These are phyloP conservation scores for Magallana nippona DNA, from an alignment of 2,888 invertebrate genomes.

Conservation along the genomic window DNA sequence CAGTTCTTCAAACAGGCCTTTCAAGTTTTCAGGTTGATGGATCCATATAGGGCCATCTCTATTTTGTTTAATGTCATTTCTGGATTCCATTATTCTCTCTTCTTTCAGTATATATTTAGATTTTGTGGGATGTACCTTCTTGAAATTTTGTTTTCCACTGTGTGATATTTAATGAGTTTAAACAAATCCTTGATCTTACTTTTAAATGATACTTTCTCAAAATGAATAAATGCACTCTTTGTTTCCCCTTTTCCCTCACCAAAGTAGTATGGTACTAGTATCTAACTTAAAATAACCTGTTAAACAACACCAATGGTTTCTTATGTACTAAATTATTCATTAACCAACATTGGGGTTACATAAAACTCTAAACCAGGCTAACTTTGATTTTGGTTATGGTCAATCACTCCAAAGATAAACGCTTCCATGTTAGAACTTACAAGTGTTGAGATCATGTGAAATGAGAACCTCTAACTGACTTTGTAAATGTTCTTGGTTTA, in stretches of 20 bases:
- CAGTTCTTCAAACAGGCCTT: neutral
- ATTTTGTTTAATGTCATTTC: neutral
- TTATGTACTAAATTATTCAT: neutral
- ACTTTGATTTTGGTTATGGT: conserved; percentile 5
- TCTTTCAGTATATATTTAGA: neutral
- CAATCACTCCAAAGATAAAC: neutral
- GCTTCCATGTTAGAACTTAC: neutral
- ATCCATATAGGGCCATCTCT: too few species aligned
- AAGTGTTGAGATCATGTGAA: neutral
- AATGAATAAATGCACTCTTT: neutral
- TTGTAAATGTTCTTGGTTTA: too few species aligned
- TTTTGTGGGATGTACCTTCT: neutral
- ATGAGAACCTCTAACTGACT: neutral
- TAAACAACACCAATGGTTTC: neutral
- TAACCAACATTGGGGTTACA: conserved; percentile 6
- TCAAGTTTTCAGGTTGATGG: neutral
- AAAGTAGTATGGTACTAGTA: neutral
- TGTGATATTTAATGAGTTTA: neutral
- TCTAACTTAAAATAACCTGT: conserved; percentile 1
- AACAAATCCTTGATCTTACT: too few species aligned
- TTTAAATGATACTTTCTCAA: neutral
- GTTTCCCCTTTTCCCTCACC: neutral
- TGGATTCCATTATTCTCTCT: neutral
- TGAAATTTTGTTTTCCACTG: neutral
- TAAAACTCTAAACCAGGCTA: neutral